Base-by-base conservation (phyloP, 2,888 invertebrate genomes). In the Drosophila pseudotakahashii region DNA sequence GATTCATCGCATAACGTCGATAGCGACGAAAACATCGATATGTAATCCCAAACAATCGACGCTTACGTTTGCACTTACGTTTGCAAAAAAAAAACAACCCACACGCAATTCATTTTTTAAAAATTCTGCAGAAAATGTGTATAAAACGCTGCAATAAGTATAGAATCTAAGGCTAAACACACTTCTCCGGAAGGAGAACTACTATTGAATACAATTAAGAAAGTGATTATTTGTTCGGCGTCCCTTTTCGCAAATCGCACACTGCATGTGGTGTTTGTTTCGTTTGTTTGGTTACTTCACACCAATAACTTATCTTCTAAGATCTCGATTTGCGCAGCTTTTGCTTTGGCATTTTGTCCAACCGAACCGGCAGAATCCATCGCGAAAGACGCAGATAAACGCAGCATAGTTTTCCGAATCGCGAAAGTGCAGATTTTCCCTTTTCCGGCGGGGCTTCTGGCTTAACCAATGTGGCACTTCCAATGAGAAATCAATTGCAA, bases 381-480 rank as follows among this genome's bases (percentile, higher is more conserved):
- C 84, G 91, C 88, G 80, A 90, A 90, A 89, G 90, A 54, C 41
- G 53, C 44, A 53, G 73, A 53, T 57, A 55, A 7, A 7, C 7
- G 30, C 19, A 59, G 58, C 58, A 52, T 30, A 50, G 34, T 32
- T 11, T 16, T 11, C 6, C 6, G 11, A 37, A 37, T 37, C 66
- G 64, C 36, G 32, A 57, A 63, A 79, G 73, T 76, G 79, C 32
- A 48, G 47, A 47, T 7, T 59, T 44, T 34, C 34, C 11, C 34
- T 34, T 11, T 14, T 14, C 39, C 37, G 68, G 48, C 84, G 85
- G 90, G 89, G 81, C 81, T 90, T 91, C 91, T 91, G 87, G 89
- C 89, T 89, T 91, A 90, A 89, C 89, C 92, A 92, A 92, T 92
- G 91, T 91, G 92, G 91, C 90, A 89, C 89, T 83, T 92, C 92